phyloP scores from a whole-genome alignment of 2,113 vertebrate species.

The Andinoacara biseriatus region DNA sequence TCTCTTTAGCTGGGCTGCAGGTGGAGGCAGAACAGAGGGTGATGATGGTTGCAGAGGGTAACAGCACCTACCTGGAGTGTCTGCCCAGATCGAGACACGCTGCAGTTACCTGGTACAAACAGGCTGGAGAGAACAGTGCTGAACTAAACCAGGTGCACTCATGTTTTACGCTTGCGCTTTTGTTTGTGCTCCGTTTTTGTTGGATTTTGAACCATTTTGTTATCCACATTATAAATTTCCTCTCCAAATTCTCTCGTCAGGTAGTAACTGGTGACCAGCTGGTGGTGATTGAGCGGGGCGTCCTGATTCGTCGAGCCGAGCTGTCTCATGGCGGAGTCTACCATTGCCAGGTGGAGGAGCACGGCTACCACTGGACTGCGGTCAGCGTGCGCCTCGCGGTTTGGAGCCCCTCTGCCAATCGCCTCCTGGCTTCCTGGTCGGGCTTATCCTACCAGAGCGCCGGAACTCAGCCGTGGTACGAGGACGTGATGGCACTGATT shows the following conservation, averaged over 20 bases:
- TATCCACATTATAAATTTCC: not conserved
- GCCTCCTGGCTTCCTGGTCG: conserved; percentile 49
- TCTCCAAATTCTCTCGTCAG: conserved; percentile 46
- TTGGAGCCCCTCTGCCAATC: conserved; percentile 69
- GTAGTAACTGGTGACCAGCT: conserved; percentile 80
- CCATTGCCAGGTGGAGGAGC: conserved; percentile 85
- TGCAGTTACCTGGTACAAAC: conserved; percentile 82
- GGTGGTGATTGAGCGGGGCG: conserved; percentile 80
- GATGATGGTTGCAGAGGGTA: conserved; percentile 83
- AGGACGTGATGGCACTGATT: conserved; percentile 79
- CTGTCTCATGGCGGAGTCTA: conserved; percentile 80
- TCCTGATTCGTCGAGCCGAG: conserved; percentile 81
- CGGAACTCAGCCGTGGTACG: conserved; percentile 71
- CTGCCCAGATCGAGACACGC: conserved; percentile 84
- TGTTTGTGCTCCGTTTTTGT: not conserved
- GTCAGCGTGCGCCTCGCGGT: conserved; percentile 78
- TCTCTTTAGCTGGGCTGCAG: conserved; percentile 76
- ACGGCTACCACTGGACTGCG: conserved; percentile 83
- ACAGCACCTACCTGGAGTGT: conserved; percentile 86
- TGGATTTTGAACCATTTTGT: no score
- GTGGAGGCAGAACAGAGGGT: conserved; percentile 82
- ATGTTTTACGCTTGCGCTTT: not conserved
- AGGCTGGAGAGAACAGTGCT: conserved; percentile 80
- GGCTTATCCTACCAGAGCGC: conserved; percentile 36
- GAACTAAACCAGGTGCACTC: conserved; percentile 78